Evolutionary conservation across 2,797 vertebrate species (phyloP).

Genomic region (Gallinago solitaria): DNA sequence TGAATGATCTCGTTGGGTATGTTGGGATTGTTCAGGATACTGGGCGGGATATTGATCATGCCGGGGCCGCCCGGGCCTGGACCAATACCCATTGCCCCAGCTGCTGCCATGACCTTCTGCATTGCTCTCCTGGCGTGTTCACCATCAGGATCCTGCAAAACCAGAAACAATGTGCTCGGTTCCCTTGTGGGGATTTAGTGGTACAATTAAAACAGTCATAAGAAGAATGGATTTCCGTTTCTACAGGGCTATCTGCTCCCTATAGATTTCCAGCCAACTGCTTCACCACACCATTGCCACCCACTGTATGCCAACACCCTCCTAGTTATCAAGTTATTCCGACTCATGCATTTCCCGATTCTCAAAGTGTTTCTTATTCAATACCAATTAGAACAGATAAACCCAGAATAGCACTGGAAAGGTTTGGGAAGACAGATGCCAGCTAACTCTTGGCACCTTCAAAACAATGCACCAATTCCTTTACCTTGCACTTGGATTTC

Average conservation of each 20-base stretch:
- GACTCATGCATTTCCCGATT: neutral
- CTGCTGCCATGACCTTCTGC: slow-evolving; percentile 82
- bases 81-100: slow-evolving; percentile 81
- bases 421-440: neutral
- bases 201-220: neutral
- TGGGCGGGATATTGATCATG: slow-evolving; percentile 92
- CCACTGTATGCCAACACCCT: neutral
- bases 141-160: slow-evolving; percentile 89
- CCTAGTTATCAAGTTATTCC: neutral
- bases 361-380: neutral
- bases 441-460: neutral
- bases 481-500: neutral
- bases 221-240: neutral
- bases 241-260: neutral
- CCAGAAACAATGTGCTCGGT: neutral
- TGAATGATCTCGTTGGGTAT: slow-evolving; percentile 95
- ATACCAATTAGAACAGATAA: neutral
- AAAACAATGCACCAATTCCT: neutral
- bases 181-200: neutral
- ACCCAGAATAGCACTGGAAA: neutral
- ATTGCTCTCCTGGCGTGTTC: slow-evolving; percentile 92
- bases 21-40: slow-evolving; percentile 95
- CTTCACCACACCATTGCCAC: neutral
- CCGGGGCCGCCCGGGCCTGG: slow-evolving; percentile 87
- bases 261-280: neutral